Percentiles rank a stretch among this genome's conserved stretches.
Evolutionary conservation across 2,888 invertebrate genomes (phyloP).

Genomic region (Invenusta paracnida): DNA sequence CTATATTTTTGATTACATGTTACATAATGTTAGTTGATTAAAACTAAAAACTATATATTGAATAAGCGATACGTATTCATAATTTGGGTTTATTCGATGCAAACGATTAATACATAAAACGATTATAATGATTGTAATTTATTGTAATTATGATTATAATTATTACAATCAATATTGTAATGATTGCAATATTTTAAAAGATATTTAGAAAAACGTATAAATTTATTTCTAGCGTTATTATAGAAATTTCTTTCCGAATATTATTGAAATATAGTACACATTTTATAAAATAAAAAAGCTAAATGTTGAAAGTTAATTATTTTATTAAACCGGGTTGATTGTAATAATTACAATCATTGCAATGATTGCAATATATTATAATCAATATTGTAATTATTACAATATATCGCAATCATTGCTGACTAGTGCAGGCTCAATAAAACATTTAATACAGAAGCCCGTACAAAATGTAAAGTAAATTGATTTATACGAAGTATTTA

Average conservation of each 20-base stretch:
- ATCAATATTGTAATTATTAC: not conserved
- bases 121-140: not conserved
- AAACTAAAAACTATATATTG: not conserved
- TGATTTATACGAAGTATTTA: no score
- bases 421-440: no score
- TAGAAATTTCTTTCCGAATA: not conserved
- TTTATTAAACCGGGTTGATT: not conserved
- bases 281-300: not conserved
- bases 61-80: not conserved
- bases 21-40: not conserved
- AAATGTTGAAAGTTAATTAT: not conserved
- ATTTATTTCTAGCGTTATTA: not conserved
- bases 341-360: not conserved
- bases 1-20: not conserved
- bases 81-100: not conserved
- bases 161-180: not conserved
- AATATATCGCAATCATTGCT: not conserved
- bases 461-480: no score
- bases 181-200: not conserved
- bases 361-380: not conserved
- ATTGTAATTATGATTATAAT: not conserved
- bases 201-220: not conserved
- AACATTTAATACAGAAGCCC: no score
- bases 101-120: not conserved
- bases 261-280: not conserved